Conservation (phyloP, 2,888 invertebrate species). For the Lampropteryx suffumata region DNA sequence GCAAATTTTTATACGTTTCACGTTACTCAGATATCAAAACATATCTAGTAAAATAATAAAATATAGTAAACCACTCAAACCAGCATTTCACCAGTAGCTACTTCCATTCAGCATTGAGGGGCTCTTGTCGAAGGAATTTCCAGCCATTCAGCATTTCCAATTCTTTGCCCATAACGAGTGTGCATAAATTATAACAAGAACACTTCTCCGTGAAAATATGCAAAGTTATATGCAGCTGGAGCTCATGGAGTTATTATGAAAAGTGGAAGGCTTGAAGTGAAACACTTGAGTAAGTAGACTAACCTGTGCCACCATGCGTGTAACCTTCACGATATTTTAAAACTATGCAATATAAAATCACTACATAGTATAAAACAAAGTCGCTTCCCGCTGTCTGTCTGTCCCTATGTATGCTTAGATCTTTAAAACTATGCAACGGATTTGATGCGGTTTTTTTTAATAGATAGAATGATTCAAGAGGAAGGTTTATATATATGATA, state of each 20-base stretch:
- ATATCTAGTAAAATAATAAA: not conserved
- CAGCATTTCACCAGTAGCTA: not conserved
- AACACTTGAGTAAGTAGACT: conserved; percentile 6
- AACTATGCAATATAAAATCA: too few species aligned
- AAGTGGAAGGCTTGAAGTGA: conserved; percentile 52
- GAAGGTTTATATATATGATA: too few species aligned
- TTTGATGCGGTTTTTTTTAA: too few species aligned
- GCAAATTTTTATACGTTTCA: too few species aligned
- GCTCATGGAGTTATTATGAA: conserved; percentile 58
- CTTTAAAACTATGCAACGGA: too few species aligned
- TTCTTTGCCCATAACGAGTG: conserved; percentile 61
- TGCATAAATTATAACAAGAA: conserved; percentile 62
- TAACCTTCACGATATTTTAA: too few species aligned
- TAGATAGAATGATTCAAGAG: too few species aligned
- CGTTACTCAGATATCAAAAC: too few species aligned
- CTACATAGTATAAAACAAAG: too few species aligned
- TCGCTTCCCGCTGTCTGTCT: too few species aligned
- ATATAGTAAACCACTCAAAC: conserved; percentile 8
- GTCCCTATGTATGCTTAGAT: too few species aligned
- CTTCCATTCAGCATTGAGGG: conserved; percentile 13
- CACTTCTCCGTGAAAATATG: conserved; percentile 62
- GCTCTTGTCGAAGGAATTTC: conserved; percentile 17
- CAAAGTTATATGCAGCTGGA: conserved; percentile 58
- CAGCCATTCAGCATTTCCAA: conserved; percentile 45
- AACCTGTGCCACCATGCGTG: not conserved